Base-by-base conservation (phyloP, 2,888 invertebrate genomes). In the Camptogramma bilineatum region DNA sequence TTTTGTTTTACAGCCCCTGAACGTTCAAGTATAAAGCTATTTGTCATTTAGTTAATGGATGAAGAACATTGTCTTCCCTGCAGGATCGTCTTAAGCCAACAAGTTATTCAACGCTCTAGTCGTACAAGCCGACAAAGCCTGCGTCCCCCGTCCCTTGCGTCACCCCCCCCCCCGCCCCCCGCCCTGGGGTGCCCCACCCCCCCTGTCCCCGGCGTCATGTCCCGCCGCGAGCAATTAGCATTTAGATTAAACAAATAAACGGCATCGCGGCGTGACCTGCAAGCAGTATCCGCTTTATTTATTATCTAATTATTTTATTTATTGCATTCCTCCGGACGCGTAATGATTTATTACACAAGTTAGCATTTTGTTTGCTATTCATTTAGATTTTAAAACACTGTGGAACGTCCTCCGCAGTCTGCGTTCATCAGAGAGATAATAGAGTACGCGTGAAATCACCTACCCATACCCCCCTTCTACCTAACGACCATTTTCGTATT, bases 221-320 rank as follows among this genome's bases (percentile, higher is more conserved):
- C 74, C 74, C 78, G 70, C 69, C 72, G 77, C 64, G 75, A 73
- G 75, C 83, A 86, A 89, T 89, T 88, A 89, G 88, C 89, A 89
- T 89, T 89, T 88, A 88, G 89, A 89, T 88, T 87, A 88, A 87
- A 88, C 87, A 88, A 88, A 88, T 87, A 88, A 87, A 85, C 84
- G 85, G 76, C 73, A 76, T 74, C 76, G 76, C 79, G 73, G 72
- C 83, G 83, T 83, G 83, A 83, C 84, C 81, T 78, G 82, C 80
- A 84, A 85, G 80, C 83, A 80, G 85, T 82, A 84, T 81, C 76
- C 76, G 69, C 70, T 78, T 83, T 84, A 82, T 85, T 84, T 86
- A 86, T 85, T 77, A 78, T 76, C 76, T 80, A 73, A 85, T 83
- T 81, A 78, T 83, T 85, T 82, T 78, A 84, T 85, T 84, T 84